Base-by-base conservation (phyloP, 2,888 invertebrate species). In the Mesorhabditis belari region DNA sequence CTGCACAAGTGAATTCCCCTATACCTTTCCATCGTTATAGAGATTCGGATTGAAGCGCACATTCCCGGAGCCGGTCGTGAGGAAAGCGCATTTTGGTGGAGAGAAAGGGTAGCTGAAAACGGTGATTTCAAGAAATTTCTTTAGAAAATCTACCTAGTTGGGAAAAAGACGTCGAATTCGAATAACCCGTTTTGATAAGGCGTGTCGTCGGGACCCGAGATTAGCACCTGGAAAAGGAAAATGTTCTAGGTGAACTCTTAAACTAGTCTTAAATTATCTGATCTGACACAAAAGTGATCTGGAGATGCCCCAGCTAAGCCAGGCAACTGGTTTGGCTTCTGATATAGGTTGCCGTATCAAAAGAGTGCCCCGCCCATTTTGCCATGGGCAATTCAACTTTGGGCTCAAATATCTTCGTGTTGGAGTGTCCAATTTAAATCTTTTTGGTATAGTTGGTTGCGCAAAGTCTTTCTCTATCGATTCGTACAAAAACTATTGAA, bases 41-140 rank as follows among this genome's bases (percentile, higher is more conserved):
- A 87, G 76, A 77, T 87, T 87, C 25, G 87, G 87, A 77, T 87
- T 87, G 80, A 87, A 87, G 52, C 87, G 81, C 26, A 87, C 86
- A 62, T 80, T 82, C 17, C 85, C 85, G 49, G 83, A 84, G 44
- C 86, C 86, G 3, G 87, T 87, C 0, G 87, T 87, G 81, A 86
- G 83, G 52, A 87, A 82, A 64, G 85, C 84, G 3, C 87, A 86
- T 69, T 85, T 82, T 0, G 87, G 87, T 5, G 87, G 85, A 62
- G 83, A 79, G 61, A 86, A 84, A 0, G 87, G 87, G 70, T 85
- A 86, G 69, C 84, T 67, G 63, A 26, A 57, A 59, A 35, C 12
- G n/a, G 44, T 1, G 58, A 35, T 27, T 21, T 28, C 5, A 54
- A 35, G 44, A 35, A 35, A n/a, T 50, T 50, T 50, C 9, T 19